Evolutionary conservation across 2,113 vertebrate genomes (phyloP).

Genomic region (Pteropus alecto): DNA sequence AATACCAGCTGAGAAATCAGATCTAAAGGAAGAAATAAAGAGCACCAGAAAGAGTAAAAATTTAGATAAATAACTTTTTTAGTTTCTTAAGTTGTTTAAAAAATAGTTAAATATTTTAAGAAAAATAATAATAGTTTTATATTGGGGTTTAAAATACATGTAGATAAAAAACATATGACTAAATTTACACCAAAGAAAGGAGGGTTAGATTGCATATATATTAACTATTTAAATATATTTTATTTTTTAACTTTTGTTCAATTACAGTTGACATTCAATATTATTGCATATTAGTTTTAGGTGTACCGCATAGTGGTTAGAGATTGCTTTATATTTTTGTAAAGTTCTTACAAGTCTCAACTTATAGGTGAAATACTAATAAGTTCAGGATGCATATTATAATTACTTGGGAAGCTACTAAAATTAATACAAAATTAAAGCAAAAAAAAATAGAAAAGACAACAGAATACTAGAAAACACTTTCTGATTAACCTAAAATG

Average conservation of each 20-base stretch:
- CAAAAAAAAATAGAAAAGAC: not conserved
- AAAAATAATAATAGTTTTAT: not conserved
- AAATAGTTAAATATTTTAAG: not conserved
- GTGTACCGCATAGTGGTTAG: too few species aligned
- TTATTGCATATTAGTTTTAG: too few species aligned
- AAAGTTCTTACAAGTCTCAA: not conserved
- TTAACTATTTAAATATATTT: too few species aligned
- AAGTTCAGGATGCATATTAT: not conserved
- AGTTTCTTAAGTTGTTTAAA: not conserved
- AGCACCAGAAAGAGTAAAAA: not conserved
- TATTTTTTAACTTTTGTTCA: too few species aligned
- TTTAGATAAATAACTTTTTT: not conserved
- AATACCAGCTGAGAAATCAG: not conserved
- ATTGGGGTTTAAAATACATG: not conserved
- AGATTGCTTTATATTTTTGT: not conserved
- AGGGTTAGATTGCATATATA: not conserved
- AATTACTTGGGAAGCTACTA: not conserved
- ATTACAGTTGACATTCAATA: too few species aligned
- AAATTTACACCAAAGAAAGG: not conserved
- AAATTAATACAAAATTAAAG: not conserved
- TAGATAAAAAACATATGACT: not conserved
- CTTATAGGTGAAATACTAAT: not conserved
- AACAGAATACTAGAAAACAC: not conserved
- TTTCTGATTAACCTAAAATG: not conserved
- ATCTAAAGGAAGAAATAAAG: not conserved